phyloP scores from a whole-genome alignment of 2,888 invertebrate species.

The Sinohyriopsis cumingii region DNA sequence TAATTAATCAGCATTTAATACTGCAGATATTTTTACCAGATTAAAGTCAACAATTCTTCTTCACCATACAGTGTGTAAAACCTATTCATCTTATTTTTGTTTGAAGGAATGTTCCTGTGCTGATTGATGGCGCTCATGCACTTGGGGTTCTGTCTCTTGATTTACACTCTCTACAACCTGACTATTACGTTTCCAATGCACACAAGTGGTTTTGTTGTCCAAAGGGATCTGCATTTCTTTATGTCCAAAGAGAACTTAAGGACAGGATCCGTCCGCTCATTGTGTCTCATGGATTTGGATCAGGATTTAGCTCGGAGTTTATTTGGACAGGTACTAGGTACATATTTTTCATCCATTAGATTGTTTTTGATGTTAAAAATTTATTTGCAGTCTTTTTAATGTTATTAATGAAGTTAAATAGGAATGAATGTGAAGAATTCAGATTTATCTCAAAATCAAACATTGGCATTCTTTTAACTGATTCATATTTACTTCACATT shows the following conservation, averaged over 20 bases:
- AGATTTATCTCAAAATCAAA: too few species aligned
- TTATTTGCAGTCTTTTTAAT: not conserved
- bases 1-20: too few species aligned
- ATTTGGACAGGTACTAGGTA: constrained; percentile 66
- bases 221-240: constrained; percentile 68
- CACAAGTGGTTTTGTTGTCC: constrained; percentile 71
- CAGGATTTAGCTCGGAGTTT: constrained; percentile 69
- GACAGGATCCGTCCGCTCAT: constrained; percentile 56
- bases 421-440: too few species aligned
- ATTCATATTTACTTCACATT: too few species aligned
- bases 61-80: too few species aligned
- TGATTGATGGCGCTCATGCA: constrained; percentile 71
- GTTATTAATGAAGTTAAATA: not conserved
- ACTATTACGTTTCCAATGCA: constrained; percentile 67
- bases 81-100: too few species aligned
- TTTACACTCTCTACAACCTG: constrained; percentile 53
- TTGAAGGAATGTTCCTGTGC: constrained; percentile 56
- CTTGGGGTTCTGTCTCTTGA: constrained; percentile 59
- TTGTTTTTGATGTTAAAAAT: not conserved
- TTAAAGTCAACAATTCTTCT: too few species aligned
- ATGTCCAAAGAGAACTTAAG: constrained; percentile 59
- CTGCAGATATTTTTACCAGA: too few species aligned
- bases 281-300: constrained; percentile 69
- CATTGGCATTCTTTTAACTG: too few species aligned
- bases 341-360: not conserved